A percentile compares a stretch with the other conserved stretches of the same genome.
These are phyloP conservation scores for Chamaetylas fuelleborni DNA, from an alignment of 2,113 vertebrate genomes.

Conservation along the genomic window DNA sequence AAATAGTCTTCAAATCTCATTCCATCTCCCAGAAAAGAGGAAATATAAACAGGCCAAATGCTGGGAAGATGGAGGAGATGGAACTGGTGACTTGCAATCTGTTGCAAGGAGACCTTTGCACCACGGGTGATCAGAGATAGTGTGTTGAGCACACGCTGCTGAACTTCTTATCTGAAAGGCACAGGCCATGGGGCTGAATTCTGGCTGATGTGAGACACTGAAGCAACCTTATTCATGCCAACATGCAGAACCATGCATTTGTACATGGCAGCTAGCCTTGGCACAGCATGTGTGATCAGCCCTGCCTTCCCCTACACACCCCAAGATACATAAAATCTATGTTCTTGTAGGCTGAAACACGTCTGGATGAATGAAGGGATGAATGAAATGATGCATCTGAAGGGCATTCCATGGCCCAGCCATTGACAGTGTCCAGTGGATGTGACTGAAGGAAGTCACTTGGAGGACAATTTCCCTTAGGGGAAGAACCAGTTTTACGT, in stretches of 20 bases:
- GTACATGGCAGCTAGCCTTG: not conserved
- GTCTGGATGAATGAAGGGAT: not conserved
- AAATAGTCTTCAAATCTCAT: not conserved
- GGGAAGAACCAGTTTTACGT: not conserved
- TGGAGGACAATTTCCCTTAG: not conserved
- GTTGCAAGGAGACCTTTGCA: not conserved
- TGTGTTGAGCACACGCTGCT: not conserved
- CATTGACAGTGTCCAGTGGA: rapidly evolving
- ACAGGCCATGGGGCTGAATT: not conserved
- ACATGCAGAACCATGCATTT: not conserved
- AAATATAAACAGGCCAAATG: not conserved
- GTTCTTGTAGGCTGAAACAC: not conserved
- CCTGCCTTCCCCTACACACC: not conserved
- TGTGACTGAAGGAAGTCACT: not conserved
- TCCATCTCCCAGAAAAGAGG: not conserved
- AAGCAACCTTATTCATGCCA: rapidly evolving
- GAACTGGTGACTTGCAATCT: not conserved
- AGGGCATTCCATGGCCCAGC: not conserved
- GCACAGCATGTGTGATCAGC: not conserved
- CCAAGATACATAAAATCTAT: not conserved
- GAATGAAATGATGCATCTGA: not conserved
- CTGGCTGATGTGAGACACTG: not conserved
- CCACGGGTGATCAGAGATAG: rapidly evolving
- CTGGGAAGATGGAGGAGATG: not conserved
- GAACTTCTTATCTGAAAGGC: not conserved